Percentiles rank a stretch among this genome's conserved stretches.
Conservation (phyloP, 2,113 vertebrate species). For the Centropristis striata region DNA sequence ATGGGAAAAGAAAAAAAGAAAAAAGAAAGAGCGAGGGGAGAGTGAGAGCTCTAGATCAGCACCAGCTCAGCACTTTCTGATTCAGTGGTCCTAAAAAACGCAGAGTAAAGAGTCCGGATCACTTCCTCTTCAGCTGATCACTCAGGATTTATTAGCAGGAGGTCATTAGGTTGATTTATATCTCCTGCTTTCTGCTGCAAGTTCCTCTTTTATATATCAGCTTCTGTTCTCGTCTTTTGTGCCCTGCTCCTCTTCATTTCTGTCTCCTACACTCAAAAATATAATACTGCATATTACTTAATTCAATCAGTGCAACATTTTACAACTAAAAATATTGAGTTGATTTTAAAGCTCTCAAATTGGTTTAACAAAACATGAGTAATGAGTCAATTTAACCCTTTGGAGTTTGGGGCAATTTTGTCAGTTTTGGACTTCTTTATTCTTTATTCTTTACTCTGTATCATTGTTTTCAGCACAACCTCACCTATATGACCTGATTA, state of each 20-base stretch:
- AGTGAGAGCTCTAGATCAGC: constrained; percentile 56
- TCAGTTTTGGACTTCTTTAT: no score
- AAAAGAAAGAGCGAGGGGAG: neutral
- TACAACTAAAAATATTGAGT: no score
- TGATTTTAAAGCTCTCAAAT: no score
- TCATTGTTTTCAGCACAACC: no score
- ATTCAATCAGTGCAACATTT: no score
- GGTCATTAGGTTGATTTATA: constrained; percentile 32
- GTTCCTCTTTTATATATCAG: neutral
- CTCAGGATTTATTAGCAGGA: constrained; percentile 57
- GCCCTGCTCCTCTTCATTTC: neutral
- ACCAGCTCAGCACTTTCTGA: constrained; percentile 74
- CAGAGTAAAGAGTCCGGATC: constrained; percentile 40
- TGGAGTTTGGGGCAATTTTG: no score
- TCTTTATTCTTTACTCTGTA: no score
- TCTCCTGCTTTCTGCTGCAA: constrained; percentile 24
- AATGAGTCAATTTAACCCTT: no score
- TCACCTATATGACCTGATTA: no score
- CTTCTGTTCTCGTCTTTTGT: neutral
- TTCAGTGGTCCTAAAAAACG: constrained; percentile 50
- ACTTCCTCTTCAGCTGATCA: constrained; percentile 54
- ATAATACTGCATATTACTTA: no score
- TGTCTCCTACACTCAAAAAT: no score
- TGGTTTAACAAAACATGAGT: no score
- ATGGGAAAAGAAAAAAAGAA: neutral